Evolutionary conservation across 2,797 vertebrate genomes (phyloP).

Genomic region (Labroides dimidiatus): DNA sequence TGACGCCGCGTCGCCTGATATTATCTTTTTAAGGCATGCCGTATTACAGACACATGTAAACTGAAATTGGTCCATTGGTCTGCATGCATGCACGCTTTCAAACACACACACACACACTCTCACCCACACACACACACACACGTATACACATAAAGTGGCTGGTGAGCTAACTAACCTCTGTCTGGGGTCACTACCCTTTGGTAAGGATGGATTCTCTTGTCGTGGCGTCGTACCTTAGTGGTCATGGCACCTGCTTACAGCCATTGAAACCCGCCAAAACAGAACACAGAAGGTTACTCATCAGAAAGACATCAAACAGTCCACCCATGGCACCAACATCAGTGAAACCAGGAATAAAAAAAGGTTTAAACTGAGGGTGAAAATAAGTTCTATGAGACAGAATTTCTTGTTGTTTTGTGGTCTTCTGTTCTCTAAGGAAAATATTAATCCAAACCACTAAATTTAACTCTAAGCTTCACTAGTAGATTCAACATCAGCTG

Average conservation of each 20-base stretch:
- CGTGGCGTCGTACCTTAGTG: constrained; percentile 99
- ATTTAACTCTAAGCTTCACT: constrained; percentile 69
- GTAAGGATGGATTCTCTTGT: constrained; percentile 99
- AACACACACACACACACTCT: constrained; percentile 49
- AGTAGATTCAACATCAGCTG: constrained; percentile 71
- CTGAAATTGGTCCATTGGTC: constrained; percentile 72
- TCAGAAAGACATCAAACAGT: constrained; percentile 78
- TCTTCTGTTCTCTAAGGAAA: constrained; percentile 72
- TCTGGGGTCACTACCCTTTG: constrained; percentile 99
- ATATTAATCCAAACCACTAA: constrained; percentile 71
- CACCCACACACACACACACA: constrained; percentile 54
- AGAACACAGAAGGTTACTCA: constrained; percentile 86
- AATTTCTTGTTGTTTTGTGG: constrained; percentile 70
- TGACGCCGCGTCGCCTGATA: constrained; percentile 42
- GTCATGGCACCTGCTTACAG: constrained; percentile 99
- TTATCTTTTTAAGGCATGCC: constrained; percentile 68
- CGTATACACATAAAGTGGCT: constrained; percentile 77
- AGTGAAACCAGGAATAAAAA: constrained; percentile 69
- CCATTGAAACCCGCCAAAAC: constrained; percentile 92
- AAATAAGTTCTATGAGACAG: constrained; percentile 65
- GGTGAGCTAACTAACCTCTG: constrained; percentile 97
- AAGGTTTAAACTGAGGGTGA: constrained; percentile 70
- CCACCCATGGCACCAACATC: constrained; percentile 77
- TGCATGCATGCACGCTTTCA: constrained; percentile 71
- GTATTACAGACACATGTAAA: constrained; percentile 72